Conservation (phyloP, 2,797 vertebrate genomes). For the Peromyscus aztecus region DNA sequence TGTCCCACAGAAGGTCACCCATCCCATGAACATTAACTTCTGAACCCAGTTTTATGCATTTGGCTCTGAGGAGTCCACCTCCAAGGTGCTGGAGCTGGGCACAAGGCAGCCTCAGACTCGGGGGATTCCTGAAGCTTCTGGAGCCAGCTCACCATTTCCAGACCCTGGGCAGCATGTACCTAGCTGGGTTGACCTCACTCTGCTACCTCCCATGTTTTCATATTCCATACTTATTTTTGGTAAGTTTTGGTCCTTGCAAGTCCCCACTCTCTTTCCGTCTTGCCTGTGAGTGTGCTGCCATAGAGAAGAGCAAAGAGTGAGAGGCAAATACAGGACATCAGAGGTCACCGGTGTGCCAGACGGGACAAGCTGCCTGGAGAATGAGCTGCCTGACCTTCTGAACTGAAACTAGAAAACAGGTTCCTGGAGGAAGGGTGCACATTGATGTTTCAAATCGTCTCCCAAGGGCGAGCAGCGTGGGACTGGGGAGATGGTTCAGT, state of each 20-base stretch:
- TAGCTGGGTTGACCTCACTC: accelerated
- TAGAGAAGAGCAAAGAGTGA: neutral
- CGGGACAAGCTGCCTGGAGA: neutral
- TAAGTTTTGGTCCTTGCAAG: neutral
- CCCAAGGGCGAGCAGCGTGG: neutral
- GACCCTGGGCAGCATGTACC: accelerated
- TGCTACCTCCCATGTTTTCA: accelerated
- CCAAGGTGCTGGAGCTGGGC: neutral
- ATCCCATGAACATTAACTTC: neutral
- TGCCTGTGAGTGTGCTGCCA: accelerated
- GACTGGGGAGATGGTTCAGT: neutral
- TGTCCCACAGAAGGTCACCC: accelerated
- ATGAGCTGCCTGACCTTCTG: accelerated
- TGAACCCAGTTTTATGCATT: neutral
- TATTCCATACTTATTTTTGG: accelerated
- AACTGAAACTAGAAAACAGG: neutral
- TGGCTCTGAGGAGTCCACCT: neutral
- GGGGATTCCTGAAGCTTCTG: neutral
- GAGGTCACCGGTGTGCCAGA: accelerated
- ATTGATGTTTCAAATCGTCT: neutral
- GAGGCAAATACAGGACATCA: accelerated
- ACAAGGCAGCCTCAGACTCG: neutral
- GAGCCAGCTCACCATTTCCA: accelerated
- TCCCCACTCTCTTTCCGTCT: accelerated
- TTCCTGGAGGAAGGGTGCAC: neutral